phyloP scores from a whole-genome alignment of 2,888 invertebrate species.

The Acrobasis suavella region DNA sequence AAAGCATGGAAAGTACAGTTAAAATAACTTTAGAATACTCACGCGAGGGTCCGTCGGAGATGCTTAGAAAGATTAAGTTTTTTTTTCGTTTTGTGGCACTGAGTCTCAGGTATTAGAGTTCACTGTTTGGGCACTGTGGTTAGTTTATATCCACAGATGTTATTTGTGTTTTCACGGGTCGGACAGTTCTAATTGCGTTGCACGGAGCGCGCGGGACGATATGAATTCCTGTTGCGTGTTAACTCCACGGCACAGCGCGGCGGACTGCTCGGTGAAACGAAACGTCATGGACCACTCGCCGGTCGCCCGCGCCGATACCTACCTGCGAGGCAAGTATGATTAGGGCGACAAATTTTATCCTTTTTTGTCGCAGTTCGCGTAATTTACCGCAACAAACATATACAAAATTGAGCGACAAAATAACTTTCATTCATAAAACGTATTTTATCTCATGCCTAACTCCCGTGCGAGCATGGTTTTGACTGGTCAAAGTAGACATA shows the following conservation, averaged over 20 bases:
- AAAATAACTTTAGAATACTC: conserved; percentile 71
- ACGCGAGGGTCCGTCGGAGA: conserved; percentile 57
- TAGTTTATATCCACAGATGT: conserved; percentile 49
- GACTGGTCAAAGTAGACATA: too few relatives aligned
- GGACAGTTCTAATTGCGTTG: conserved; percentile 57
- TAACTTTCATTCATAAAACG: too few relatives aligned
- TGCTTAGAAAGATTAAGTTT: conserved; percentile 54
- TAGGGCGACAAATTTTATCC: too few relatives aligned
- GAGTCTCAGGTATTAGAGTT: conserved; percentile 52
- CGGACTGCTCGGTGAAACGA: conserved; percentile 52
- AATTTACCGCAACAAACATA: too few relatives aligned
- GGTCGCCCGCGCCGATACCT: conserved; percentile 40
- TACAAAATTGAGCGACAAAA: too few relatives aligned
- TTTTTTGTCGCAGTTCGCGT: too few relatives aligned
- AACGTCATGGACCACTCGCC: conserved; percentile 46
- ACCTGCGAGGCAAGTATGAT: too few relatives aligned
- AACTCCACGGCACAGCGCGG: conserved; percentile 55
- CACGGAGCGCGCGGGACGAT: conserved; percentile 33
- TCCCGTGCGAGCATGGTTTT: too few relatives aligned
- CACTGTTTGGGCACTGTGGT: conserved; percentile 54
- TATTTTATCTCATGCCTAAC: too few relatives aligned
- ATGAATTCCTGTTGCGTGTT: conserved; percentile 24
- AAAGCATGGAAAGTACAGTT: conserved; percentile 73
- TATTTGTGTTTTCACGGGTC: conserved; percentile 54
- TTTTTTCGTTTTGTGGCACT: conserved; percentile 46